Evolutionary conservation across 2,113 vertebrate species (phyloP).

Genomic region (Sinocyclocheilus grahami): DNA sequence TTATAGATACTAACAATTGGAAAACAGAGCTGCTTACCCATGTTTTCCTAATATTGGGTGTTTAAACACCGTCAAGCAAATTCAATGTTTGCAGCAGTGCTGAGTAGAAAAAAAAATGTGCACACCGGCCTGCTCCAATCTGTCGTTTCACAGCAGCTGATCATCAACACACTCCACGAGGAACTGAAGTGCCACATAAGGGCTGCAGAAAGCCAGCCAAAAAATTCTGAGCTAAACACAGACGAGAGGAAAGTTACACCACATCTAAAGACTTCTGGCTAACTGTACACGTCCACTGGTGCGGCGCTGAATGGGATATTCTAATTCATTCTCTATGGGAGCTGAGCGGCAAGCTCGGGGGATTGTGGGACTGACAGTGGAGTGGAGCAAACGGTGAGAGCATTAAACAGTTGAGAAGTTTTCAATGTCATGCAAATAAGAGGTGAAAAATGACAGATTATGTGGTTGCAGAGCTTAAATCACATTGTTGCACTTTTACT

Average conservation of each 20-base stretch:
- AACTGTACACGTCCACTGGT: not conserved
- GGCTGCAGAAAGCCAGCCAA: not conserved
- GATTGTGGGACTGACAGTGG: not conserved
- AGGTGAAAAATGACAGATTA: not conserved
- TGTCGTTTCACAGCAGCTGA: constrained; percentile 8
- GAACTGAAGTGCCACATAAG: not conserved
- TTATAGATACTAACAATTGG: not conserved
- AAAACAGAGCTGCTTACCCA: not conserved
- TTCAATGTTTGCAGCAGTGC: not conserved
- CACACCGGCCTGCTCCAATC: not conserved
- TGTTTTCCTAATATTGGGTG: not conserved
- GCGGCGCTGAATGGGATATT: not conserved
- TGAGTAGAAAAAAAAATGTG: not conserved
- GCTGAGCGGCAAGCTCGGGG: not conserved
- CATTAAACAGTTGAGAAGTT: not conserved
- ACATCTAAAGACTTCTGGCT: not conserved
- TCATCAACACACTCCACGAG: not conserved
- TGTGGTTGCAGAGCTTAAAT: not conserved
- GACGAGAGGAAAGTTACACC: not conserved
- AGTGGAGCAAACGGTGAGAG: not conserved
- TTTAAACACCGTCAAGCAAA: not conserved
- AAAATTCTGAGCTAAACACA: not conserved
- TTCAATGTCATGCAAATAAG: not conserved
- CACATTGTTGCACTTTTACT: not conserved
- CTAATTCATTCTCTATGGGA: not conserved